Percentiles rank a stretch among this genome's conserved stretches.
These are phyloP conservation scores for Ptyas mucosa DNA, from an alignment of 2,113 vertebrate species.

Conservation along the genomic window DNA sequence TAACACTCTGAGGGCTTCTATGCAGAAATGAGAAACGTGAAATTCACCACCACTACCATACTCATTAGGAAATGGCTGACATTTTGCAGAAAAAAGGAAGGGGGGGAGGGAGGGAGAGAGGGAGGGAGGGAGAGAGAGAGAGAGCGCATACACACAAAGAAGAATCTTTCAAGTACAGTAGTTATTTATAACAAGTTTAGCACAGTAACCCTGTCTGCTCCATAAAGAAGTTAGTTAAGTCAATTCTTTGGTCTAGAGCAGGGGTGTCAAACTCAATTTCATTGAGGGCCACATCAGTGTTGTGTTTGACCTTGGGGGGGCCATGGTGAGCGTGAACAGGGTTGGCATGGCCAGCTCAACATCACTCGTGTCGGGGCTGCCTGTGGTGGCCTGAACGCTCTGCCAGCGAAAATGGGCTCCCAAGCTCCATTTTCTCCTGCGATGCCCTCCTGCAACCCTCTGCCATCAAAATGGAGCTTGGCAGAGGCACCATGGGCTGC, in stretches of 20 bases:
- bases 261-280: too few species aligned
- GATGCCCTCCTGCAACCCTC: too few species aligned
- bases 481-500: too few species aligned
- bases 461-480: too few species aligned
- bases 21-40: constrained; percentile 72
- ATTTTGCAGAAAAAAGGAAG: constrained; percentile 56
- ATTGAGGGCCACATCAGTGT: too few species aligned
- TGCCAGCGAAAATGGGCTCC: too few species aligned
- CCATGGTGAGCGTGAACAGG: too few species aligned
- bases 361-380: too few species aligned
- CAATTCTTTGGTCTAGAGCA: background rate
- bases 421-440: too few species aligned
- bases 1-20: constrained; percentile 72
- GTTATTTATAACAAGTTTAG: constrained; percentile 28
- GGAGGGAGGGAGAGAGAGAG: constrained; percentile 29
- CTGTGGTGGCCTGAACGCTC: too few species aligned
- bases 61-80: constrained; percentile 72
- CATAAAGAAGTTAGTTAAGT: background rate
- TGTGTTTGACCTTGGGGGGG: too few species aligned
- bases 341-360: too few species aligned
- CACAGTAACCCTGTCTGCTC: constrained; percentile 60
- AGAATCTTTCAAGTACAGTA: constrained; percentile 49
- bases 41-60: constrained; percentile 63
- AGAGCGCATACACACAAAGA: constrained; percentile 23
- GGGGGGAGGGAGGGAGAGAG: constrained; percentile 22